phyloP scores from a whole-genome alignment of 2,797 vertebrate genomes.

The Periophthalmus magnuspinnatus region DNA sequence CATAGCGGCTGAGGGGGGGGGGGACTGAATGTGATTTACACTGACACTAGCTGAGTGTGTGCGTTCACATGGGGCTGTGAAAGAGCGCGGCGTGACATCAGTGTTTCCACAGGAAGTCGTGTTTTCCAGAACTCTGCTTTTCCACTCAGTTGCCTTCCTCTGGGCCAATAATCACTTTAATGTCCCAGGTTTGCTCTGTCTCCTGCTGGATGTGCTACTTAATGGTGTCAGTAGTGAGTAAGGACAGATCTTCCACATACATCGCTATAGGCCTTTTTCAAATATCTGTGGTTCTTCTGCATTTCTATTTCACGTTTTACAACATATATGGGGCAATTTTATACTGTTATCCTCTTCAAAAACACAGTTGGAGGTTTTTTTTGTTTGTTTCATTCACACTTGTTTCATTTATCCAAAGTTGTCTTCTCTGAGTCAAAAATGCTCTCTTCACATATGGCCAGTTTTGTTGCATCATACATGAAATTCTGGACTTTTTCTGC shows the following conservation, averaged over 20 bases:
- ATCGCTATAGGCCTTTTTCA: not conserved
- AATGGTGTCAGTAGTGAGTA: constrained; percentile 25
- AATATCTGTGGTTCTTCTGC: not conserved
- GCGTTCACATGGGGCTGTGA: constrained; percentile 44
- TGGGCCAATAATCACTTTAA: constrained; percentile 31
- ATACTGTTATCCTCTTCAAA: no score
- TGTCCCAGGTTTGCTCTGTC: constrained; percentile 15
- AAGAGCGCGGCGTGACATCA: constrained; percentile 72
- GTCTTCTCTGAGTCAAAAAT: no score
- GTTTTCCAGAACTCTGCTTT: constrained; percentile 68
- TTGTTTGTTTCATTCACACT: no score
- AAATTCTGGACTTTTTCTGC: no score
- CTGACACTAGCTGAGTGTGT: constrained; percentile 39
- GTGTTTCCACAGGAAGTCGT: constrained; percentile 77
- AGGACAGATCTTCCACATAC: constrained; percentile 7
- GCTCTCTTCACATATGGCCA: no score
- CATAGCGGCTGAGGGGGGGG: constrained; percentile 37
- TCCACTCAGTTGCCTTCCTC: constrained; percentile 64
- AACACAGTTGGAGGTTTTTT: no score
- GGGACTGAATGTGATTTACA: constrained; percentile 38
- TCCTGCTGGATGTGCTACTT: constrained; percentile 21
- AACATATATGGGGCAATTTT: not conserved
- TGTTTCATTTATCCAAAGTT: no score
- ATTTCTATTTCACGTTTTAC: not conserved
- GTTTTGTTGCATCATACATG: no score